Evolutionary conservation across 1,140 invertebrate species (phyloP), one percentile per base, ranked within the genome.

Genomic region (Drosophila simulans): DNA sequence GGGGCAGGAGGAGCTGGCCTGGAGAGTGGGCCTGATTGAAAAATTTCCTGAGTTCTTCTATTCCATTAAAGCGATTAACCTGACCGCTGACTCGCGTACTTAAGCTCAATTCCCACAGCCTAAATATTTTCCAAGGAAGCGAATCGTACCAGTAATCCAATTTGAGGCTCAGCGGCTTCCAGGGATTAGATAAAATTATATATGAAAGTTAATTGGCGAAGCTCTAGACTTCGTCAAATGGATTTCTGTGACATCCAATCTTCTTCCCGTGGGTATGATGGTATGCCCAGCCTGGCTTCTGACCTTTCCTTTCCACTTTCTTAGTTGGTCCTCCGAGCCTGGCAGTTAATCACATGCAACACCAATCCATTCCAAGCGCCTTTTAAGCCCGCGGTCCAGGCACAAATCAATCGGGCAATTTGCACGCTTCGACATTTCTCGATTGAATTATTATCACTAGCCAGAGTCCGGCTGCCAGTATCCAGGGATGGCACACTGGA

Each of bases 341-440:
- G 40, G 43, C 56, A 40, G 49, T 63, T 83, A 88, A 88, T 88
- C 79, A 83, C 83, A 88, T 88, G 79, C 76, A 83, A 49, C 70
- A 77, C 70, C 83, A 86, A 82, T 86, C 84, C 82, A 86, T 88
- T 83, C 83, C 83, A 76, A 88, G 56, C 79, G 79, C 83, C 83
- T 86, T 86, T 83, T 88, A 76, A 69, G 83, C 83, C 78, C 55
- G 25, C 64, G 56, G 65, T 37, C 65, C 78, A 64, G 68, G 56
- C 81, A 74, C 77, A 85, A 86, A 78, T 85, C 82, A 86, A 71
- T 60, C 58, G 66, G 13, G 13, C 69, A 60, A 76, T 83, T 86
- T 86, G 83, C 83, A 88, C 83, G 83, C 83, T 72, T 88, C 83
- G 84, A 85, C 82, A 85, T 85, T 85, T 77, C 81, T 74, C 82